Evolutionary conservation across 1,140 invertebrate species (phyloP).

Genomic region (Archivesica marissinica): DNA sequence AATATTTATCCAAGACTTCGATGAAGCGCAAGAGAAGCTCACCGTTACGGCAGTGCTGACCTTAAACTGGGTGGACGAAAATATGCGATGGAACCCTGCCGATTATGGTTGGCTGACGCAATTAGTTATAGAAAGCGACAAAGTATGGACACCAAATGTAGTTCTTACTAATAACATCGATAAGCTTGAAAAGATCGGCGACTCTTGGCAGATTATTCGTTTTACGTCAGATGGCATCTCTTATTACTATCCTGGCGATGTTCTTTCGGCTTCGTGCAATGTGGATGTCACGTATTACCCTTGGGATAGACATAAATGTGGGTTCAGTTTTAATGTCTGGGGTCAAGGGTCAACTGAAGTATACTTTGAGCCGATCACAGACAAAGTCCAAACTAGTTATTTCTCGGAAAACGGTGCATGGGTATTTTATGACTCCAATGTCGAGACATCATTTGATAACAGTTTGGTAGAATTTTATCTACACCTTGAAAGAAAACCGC

Average conservation of each 20-base stretch:
- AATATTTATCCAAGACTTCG: slow-evolving; percentile 29
- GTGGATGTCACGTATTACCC: slow-evolving; percentile 94
- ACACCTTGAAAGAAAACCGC: slow-evolving; percentile 67
- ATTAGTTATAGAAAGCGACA: neutral
- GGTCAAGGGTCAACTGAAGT: slow-evolving; percentile 87
- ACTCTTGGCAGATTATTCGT: slow-evolving; percentile 95
- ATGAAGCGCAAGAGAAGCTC: slow-evolving; percentile 39
- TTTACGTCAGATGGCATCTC: slow-evolving; percentile 95
- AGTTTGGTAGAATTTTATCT: neutral
- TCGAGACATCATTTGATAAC: neutral
- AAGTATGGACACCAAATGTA: slow-evolving; percentile 45
- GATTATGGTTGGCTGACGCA: neutral
- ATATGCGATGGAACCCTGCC: slow-evolving; percentile 20
- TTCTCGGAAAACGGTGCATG: slow-evolving; percentile 39
- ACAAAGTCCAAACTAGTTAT: neutral
- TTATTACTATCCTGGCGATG: slow-evolving; percentile 93
- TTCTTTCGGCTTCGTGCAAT: slow-evolving; percentile 87
- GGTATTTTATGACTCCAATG: slow-evolving; percentile 7
- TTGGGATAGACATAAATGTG: slow-evolving; percentile 86
- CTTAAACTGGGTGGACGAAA: slow-evolving; percentile 28
- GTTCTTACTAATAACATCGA: slow-evolving; percentile 21
- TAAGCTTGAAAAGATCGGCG: neutral
- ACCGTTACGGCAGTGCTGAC: neutral
- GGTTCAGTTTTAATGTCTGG: slow-evolving; percentile 98
- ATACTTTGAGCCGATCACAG: neutral